phyloP scores from a whole-genome alignment of 2,888 invertebrate genomes.

The Campoplex capitator region DNA sequence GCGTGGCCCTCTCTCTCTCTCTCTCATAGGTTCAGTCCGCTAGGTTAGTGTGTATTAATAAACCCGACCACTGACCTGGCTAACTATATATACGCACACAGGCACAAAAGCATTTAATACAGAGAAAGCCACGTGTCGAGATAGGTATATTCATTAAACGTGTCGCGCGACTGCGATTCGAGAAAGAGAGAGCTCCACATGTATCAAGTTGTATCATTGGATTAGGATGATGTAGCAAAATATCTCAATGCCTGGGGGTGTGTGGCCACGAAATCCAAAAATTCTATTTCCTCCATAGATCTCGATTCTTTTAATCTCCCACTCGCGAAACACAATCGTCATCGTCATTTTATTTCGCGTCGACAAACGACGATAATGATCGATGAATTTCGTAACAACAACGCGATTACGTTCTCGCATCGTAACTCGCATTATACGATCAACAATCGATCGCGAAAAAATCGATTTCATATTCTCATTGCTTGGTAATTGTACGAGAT shows the following conservation, averaged over 20 bases:
- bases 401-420: too few relatives aligned
- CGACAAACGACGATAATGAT: background rate
- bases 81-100: slow-evolving; percentile 39
- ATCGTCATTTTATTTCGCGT: background rate
- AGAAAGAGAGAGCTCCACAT: slow-evolving; percentile 16
- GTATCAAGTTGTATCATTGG: slow-evolving; percentile 26
- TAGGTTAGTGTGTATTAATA: slow-evolving; percentile 68
- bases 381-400: too few relatives aligned
- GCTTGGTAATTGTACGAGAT: background rate
- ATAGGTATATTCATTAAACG: background rate
- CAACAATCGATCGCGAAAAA: too few relatives aligned
- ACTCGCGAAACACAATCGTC: too few relatives aligned
- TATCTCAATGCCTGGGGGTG: background rate
- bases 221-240: slow-evolving; percentile 6
- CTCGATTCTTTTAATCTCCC: background rate
- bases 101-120: slow-evolving; percentile 8
- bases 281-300: background rate
- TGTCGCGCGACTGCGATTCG: background rate
- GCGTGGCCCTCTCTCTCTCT: slow-evolving; percentile 37
- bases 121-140: slow-evolving; percentile 9
- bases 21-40: slow-evolving; percentile 57
- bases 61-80: slow-evolving; percentile 68
- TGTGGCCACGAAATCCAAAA: slow-evolving; percentile 8
- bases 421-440: too few relatives aligned
- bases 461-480: background rate